Evolutionary conservation across 2,113 vertebrate species (phyloP).

Genomic region (Python bivittatus): DNA sequence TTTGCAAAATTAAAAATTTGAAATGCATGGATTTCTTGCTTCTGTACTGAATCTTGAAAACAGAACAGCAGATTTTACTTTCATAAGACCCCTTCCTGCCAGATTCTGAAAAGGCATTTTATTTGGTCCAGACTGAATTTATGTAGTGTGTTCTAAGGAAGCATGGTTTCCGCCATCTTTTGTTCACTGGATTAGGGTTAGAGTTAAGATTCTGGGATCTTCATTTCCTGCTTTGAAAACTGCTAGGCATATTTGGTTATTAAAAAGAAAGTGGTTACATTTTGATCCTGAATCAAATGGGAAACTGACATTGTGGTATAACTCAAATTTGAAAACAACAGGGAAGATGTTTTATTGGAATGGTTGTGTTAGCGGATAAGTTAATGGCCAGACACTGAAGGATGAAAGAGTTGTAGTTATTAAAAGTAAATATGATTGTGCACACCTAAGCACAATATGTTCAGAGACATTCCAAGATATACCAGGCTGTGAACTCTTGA

Average conservation of each 20-base stretch:
- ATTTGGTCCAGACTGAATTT: background rate
- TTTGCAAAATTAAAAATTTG: constrained; percentile 42
- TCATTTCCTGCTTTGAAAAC: background rate
- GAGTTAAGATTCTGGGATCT: background rate
- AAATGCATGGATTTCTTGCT: constrained; percentile 42
- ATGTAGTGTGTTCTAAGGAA: background rate
- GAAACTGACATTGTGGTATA: background rate
- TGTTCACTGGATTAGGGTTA: background rate
- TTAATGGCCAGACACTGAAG: background rate
- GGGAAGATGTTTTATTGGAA: background rate
- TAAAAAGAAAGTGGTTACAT: background rate
- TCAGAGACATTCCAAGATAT: background rate
- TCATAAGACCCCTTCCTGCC: background rate
- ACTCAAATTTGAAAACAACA: background rate
- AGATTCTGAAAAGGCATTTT: background rate
- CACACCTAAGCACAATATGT: background rate
- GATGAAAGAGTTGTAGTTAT: background rate
- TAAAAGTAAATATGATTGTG: background rate
- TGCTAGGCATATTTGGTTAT: background rate
- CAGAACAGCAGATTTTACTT: background rate
- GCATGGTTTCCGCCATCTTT: background rate
- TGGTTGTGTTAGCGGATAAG: background rate
- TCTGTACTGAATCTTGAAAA: constrained; percentile 37
- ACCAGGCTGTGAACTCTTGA: background rate
- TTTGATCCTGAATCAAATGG: background rate